Evolutionary conservation across 2,113 vertebrate species (phyloP).

Genomic region (Uria aalge): DNA sequence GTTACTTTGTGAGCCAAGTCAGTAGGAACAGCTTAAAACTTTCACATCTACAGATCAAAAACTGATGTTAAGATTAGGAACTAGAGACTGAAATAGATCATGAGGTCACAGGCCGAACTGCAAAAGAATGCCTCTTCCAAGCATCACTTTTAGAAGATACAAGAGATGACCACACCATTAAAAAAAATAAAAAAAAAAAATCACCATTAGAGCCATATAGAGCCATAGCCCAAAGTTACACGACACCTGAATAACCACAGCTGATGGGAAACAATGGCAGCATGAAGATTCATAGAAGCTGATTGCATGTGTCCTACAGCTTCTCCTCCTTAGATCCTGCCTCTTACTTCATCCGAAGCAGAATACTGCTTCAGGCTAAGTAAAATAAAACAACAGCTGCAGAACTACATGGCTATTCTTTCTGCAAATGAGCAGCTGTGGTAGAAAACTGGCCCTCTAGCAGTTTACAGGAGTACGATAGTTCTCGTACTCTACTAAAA

Average conservation of each 20-base stretch:
- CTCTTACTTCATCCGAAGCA: conserved; percentile 37
- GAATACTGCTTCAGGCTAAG: conserved; percentile 46
- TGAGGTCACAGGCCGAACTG: background rate
- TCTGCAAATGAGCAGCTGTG: conserved; percentile 54
- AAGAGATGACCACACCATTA: background rate
- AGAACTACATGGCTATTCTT: conserved; percentile 53
- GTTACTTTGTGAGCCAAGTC: background rate
- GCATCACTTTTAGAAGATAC: background rate
- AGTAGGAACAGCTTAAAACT: background rate
- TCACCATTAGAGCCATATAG: background rate
- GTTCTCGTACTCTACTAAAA: background rate
- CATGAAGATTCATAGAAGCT: background rate
- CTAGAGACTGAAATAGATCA: background rate
- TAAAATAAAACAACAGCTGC: conserved; percentile 65
- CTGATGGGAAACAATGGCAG: background rate
- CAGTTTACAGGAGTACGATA: background rate
- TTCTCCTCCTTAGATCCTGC: conserved; percentile 21
- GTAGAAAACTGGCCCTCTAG: conserved; percentile 42
- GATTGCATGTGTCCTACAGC: conserved; percentile 21
- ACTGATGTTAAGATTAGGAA: background rate
- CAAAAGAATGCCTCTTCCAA: background rate
- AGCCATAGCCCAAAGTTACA: background rate
- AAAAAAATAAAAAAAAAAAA: background rate
- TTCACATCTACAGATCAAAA: background rate
- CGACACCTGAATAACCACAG: background rate